phyloP scores from a whole-genome alignment of 2,888 invertebrate species.

The Cetonia aurata region DNA sequence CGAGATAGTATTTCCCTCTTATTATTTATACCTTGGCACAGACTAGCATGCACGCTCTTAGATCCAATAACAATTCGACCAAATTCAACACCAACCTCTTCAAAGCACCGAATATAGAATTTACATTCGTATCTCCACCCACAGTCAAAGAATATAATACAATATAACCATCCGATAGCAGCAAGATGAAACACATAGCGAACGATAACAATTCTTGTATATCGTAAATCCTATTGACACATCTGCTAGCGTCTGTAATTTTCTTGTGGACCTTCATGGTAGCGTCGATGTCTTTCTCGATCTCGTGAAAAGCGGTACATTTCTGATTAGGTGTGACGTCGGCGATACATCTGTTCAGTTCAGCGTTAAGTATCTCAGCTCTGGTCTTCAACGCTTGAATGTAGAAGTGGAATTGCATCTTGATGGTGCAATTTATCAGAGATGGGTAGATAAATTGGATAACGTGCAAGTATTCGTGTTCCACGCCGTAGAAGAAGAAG shows the following conservation, averaged over 20 bases:
- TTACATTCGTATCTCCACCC: slow-evolving; percentile 21
- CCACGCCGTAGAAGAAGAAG: background rate
- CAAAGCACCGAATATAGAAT: slow-evolving; percentile 11
- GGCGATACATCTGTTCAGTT: slow-evolving; percentile 19
- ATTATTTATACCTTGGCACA: slow-evolving; percentile 35
- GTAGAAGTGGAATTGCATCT: slow-evolving; percentile 45
- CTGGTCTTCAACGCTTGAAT: slow-evolving; percentile 38
- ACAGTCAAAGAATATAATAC: slow-evolving; percentile 42
- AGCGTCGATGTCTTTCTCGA: slow-evolving; percentile 31
- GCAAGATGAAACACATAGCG: slow-evolving; percentile 26
- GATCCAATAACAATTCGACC: slow-evolving; percentile 31
- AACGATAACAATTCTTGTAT: slow-evolving; percentile 37
- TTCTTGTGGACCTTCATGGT: slow-evolving; percentile 43
- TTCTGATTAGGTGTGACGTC: slow-evolving; percentile 3
- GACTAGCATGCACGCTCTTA: slow-evolving; percentile 39
- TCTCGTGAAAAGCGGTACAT: slow-evolving; percentile 13
- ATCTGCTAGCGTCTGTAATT: slow-evolving; percentile 31
- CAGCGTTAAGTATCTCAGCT: slow-evolving; percentile 33
- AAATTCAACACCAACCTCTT: slow-evolving; percentile 35
- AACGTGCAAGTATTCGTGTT: background rate
- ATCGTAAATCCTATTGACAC: slow-evolving; percentile 35
- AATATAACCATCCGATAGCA: slow-evolving; percentile 44
- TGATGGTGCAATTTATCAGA: slow-evolving; percentile 36
- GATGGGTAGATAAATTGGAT: slow-evolving; percentile 12
- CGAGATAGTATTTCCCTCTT: no score